Evolutionary conservation across 2,113 vertebrate species (phyloP), one percentile per base, ranked within the genome.

Genomic region (Pterocles gutturalis): DNA sequence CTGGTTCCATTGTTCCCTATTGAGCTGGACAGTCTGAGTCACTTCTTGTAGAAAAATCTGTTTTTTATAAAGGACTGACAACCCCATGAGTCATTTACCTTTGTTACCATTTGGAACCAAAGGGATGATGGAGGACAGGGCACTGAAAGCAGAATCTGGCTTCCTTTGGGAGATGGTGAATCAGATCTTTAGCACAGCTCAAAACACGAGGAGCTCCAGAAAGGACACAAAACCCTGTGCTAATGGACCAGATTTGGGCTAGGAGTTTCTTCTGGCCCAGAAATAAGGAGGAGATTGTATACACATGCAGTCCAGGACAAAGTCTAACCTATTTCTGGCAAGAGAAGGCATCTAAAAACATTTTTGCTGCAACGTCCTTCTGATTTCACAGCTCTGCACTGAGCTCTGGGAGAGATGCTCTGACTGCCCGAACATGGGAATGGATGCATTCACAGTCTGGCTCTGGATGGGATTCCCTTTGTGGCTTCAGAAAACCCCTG

Each of bases 31-130:
- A 25, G 31, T 82, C 87, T 82, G 79, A 96, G 75, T 88, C 93
- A 78, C 41, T 82, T 62, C 66, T 73, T 34, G 18, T 29, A 64
- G 70, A 72, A 88, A 93, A 93, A 85, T 96, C 90, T 93, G 83
- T 43, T 85, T 93, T 69, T 65, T 73, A 60, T 91, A 85, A 92
- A 75, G 65, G 78, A 55, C 80, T 88, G 60, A 72, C 70, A 81
- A 38, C 38, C 26, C 21, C 46, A 31, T 82, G 87, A 88, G 53
- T 88, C 87, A 91, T 85, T 62, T 77, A 93, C 95, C 93, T 88
- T 93, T 69, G 87, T 72, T 38, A 93, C 83, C 93, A 91, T 28
- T 46, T 82, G 70, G 83, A 94, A 94, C 55, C 33, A 69, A 61
- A 60, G 80, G 60, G 55, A 4, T n/a, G 64, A 38, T 76, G 69